Evolutionary conservation across 1,140 invertebrate genomes (phyloP), one percentile per base, ranked within the genome.

Genomic region (Cotesia typhae): DNA sequence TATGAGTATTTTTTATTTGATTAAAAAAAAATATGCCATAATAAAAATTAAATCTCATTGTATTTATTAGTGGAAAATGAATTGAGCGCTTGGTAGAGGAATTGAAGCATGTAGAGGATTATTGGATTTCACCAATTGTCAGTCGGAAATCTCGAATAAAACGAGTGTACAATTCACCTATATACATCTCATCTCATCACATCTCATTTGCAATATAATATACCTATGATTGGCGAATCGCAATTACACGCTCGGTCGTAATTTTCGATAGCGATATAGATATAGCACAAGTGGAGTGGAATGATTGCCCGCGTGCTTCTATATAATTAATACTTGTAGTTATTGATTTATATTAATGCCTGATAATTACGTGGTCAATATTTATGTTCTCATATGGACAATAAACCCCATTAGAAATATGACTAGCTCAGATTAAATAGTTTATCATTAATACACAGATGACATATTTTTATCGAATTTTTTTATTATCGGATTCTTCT

Each of bases 161-260:
- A 59, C 57, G 57, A 59, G 4, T 20, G 1, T 59, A 20, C 57
- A 9, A 59, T 28, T 28, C 28, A 28, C 28, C 57, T 59, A 20
- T 10, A 47, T 47, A 7, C 57, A 59, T 59, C 57, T 59, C 57
- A 59, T 59, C 57, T 20, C 20, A 28, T 59, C 57, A 59, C 20
- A 28, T 17, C 57, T 59, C 17, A 41, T 66, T 66, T 52, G 41
- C 14, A 51, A 47, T 66, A 66, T 51, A 66, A 66, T 66, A 52
- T 9, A 53, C 9, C 12, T 17, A 10, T 66, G 64, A 66, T 66
- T 66, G 64, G 64, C 28, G 17, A 66, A 66, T 47, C 64, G 64
- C 47, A 66, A 14, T 59, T 59, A 28, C 20, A 59, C 17, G 57
- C 6, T 28, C 7, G 17, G 20, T 3, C 57, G 57, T 59, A 59